Percentiles rank a stretch among this genome's conserved stretches.
These are phyloP conservation scores for Drosophila acutilabella DNA, from an alignment of 2,888 invertebrate genomes.

Conservation along the genomic window DNA sequence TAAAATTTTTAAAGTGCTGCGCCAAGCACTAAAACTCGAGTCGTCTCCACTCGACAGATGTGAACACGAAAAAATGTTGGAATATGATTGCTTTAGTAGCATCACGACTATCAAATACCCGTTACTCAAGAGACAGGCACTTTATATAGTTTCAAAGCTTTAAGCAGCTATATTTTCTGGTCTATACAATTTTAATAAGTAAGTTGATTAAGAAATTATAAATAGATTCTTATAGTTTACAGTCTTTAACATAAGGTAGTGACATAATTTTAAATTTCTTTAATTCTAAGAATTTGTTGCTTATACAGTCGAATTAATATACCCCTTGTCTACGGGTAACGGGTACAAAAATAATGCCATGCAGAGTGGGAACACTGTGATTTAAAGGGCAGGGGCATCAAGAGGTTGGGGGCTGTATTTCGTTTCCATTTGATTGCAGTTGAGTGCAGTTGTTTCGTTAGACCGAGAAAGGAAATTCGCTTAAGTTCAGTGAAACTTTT, in stretches of 20 bases:
- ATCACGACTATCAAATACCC: neutral
- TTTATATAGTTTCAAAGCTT: no score
- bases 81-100: neutral
- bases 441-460: conserved; percentile 56
- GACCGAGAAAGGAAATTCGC: conserved; percentile 38
- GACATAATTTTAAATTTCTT: no score
- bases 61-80: conserved; percentile 1
- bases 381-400: neutral
- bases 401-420: conserved; percentile 37
- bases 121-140: neutral
- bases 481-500: conserved; percentile 48
- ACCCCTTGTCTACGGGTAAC: neutral
- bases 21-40: conserved; percentile 54
- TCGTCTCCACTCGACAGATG: conserved; percentile 37
- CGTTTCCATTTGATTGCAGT: conserved; percentile 72
- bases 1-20: conserved; percentile 69
- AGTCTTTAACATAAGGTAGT: no score
- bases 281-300: no score
- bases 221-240: no score
- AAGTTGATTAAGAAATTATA: no score
- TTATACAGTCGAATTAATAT: neutral
- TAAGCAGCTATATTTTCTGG: no score
- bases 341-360: conserved; percentile 25
- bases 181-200: no score
- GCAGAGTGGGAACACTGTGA: neutral